Conservation (phyloP, 2,888 invertebrate genomes). For the Enoplolaimus lenunculus region DNA sequence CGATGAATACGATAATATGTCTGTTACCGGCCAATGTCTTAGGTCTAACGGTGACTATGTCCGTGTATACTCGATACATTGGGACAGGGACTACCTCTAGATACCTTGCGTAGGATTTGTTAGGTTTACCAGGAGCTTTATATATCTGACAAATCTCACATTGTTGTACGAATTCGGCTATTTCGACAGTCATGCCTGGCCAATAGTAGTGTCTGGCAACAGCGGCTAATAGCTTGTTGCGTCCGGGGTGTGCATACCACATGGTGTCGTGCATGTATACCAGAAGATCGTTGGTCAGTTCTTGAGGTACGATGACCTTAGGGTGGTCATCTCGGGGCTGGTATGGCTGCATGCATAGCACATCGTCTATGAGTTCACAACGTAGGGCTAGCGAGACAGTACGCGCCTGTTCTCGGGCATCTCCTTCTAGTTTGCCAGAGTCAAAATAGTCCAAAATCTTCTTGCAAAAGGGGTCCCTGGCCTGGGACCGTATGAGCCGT, state of each 20-base stretch:
- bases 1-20: constrained; percentile 24
- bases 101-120: not conserved
- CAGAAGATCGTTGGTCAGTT: not conserved
- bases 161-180: constrained; percentile 19
- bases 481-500: too few relatives aligned
- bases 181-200: constrained; percentile 23
- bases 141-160: constrained; percentile 26
- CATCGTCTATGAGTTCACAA: not conserved
- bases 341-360: not conserved
- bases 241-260: not conserved
- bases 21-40: constrained; percentile 23
- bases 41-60: constrained; percentile 25
- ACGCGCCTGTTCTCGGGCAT: not conserved
- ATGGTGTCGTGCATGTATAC: not conserved
- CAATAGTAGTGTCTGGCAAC: constrained; percentile 22
- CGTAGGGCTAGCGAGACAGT: not conserved
- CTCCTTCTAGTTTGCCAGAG: not conserved
- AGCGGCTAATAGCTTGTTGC: not conserved
- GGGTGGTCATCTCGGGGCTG: not conserved
- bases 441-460: not conserved
- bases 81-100: not conserved
- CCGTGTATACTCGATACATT: not conserved
- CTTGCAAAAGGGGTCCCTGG: not conserved
- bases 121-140: constrained; percentile 17
- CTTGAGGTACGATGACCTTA: not conserved